A percentile compares a stretch with the other conserved stretches of the same genome.
Evolutionary conservation across 37 sponge, comb jelly and placozoan species (phyloP).

Genomic region (Halisarca cf. caerulea): DNA sequence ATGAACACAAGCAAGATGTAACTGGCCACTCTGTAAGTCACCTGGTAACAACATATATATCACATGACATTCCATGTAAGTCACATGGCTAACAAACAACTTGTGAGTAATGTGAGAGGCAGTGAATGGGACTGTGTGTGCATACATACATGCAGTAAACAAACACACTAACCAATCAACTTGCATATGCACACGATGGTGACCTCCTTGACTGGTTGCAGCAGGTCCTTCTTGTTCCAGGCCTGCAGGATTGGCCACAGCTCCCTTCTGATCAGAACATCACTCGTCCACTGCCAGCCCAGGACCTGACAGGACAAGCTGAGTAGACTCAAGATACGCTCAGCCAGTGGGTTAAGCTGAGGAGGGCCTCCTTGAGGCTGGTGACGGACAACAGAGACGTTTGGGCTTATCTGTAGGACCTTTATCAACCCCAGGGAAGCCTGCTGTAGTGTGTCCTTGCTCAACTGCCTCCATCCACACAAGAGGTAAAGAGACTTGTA

Average conservation of each 20-base stretch:
- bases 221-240: conserved; percentile 14
- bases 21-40: too few species aligned
- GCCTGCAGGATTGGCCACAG: conserved; percentile 17
- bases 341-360: neutral
- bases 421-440: neutral
- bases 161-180: conserved; percentile 5
- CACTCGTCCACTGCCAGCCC: conserved; percentile 26
- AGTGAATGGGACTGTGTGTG: neutral
- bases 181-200: conserved; percentile 9
- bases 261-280: conserved; percentile 4
- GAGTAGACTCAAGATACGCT: neutral
- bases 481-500: neutral
- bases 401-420: neutral
- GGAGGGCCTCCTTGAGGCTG: neutral
- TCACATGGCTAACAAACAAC: too few species aligned
- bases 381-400: neutral
- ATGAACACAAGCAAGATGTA: neutral
- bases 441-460: neutral
- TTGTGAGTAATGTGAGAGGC: too few species aligned
- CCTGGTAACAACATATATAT: too few species aligned
- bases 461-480: conserved; percentile 15
- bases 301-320: neutral
- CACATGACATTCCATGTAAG: too few species aligned
- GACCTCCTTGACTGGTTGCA: neutral
- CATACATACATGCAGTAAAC: neutral